Evolutionary conservation across 92 coral and sea anemone species (phyloP), one percentile per base, ranked within the genome.

Genomic region (Paramuricea clavata): DNA sequence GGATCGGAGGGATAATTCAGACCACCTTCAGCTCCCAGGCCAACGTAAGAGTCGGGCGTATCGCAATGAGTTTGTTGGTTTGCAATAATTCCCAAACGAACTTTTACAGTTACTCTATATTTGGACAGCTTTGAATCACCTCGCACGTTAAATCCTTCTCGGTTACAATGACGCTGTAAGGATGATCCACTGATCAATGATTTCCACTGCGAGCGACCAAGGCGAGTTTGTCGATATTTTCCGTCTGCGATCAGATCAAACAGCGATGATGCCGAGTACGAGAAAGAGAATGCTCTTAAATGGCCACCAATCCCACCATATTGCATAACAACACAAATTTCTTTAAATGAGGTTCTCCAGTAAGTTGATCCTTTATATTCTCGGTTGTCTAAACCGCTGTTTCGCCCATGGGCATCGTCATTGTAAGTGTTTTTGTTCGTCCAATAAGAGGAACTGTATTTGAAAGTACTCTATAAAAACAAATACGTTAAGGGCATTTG

Each of bases 171-270:
- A 4, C 4, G 44, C 44, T 39, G 44, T 10, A 39, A 39, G 44
- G 44, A 39, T 39, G 44, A 39, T 39, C 44, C 44, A 39, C 5
- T 4, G 44, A 39, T 39, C 10, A 39, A 39, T 50, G 17, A 19
- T 62, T 69, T 82, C 87, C 87, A 82, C 16, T 59, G 42, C 8
- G n/a, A 8, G 34, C 87, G 78, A 7, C 87, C 79, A 31, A 82
- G 11, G 15, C 49, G 13, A 13, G 65, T 28, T 27, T 0, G 28
- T 10, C 62, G 87, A 19, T 82, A 82, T 2, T 15, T 3, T 11
- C 79, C 87, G 87, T 82, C 78, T 12, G 78, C 87, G 34, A 82
- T 36, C 36, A 82, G 9, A 25, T 60, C 50, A 26, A 0, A 67
- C 39, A 82, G 68, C 7, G 87, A 82, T 16, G 36, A 41, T 19